Conservation (phyloP, 1,140 invertebrate genomes). For the Monochamus saltuarius region DNA sequence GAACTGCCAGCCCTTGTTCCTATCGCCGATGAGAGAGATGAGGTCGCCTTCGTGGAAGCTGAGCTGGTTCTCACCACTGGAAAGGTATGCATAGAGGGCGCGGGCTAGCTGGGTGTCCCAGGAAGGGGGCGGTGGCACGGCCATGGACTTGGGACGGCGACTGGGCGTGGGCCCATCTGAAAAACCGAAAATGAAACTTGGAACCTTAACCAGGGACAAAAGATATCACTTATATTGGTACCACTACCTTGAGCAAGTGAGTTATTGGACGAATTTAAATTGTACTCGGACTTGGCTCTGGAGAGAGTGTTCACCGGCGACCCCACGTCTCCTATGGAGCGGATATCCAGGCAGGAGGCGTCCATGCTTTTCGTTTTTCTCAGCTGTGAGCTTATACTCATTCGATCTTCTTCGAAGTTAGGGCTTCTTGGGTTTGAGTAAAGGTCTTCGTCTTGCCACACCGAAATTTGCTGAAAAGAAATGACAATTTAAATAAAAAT, state of each 20-base stretch:
- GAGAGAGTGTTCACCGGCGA: constrained; percentile 63
- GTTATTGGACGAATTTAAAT: constrained; percentile 68
- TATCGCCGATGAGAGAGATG: constrained; percentile 83
- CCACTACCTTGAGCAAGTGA: constrained; percentile 57
- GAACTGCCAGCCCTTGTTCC: constrained; percentile 94
- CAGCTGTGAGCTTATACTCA: constrained; percentile 69
- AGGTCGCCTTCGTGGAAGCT: constrained; percentile 90
- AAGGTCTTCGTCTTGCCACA: constrained; percentile 77
- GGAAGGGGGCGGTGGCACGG: constrained; percentile 62
- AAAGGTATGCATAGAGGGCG: constrained; percentile 86
- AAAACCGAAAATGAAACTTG: constrained; percentile 10
- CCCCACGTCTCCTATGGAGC: constrained; percentile 65
- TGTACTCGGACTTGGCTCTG: constrained; percentile 83
- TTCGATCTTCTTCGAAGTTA: constrained; percentile 59
- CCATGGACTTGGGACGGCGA: constrained; percentile 70
- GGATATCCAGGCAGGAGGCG: constrained; percentile 79
- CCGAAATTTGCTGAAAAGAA: constrained; percentile 68
- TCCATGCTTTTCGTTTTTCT: constrained; percentile 87
- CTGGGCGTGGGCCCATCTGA: constrained; percentile 57
- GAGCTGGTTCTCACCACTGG: constrained; percentile 87
- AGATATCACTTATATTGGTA: constrained; percentile 1
- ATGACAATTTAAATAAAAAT: constrained; percentile 2
- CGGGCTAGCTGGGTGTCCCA: constrained; percentile 69
- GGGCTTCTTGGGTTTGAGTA: constrained; percentile 64
- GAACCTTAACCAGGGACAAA: neutral